Conservation (phyloP, 1,140 invertebrate genomes). For the Caligus rogercresseyi region DNA sequence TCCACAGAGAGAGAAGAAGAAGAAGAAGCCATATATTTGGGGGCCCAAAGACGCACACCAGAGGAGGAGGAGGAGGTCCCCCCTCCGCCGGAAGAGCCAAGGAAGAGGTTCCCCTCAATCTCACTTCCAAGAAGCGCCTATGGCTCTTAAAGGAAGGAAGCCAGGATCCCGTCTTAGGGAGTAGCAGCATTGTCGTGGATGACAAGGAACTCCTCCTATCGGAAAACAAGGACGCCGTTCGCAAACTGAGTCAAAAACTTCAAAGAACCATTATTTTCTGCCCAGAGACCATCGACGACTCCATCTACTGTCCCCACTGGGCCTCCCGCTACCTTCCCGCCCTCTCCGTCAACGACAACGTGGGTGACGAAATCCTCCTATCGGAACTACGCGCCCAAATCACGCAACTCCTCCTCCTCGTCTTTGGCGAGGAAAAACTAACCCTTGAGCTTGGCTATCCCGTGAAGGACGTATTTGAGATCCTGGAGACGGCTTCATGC, state of each 20-base stretch:
- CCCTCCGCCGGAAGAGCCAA: not conserved
- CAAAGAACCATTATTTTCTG: not conserved
- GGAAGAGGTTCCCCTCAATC: not conserved
- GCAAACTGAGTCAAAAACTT: not conserved
- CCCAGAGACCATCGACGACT: not conserved
- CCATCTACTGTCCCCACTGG: not conserved
- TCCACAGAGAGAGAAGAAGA: no score
- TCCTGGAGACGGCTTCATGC: not conserved
- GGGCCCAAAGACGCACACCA: not conserved
- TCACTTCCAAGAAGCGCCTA: not conserved
- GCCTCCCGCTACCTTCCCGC: not conserved
- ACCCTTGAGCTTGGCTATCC: not conserved
- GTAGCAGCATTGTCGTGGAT: not conserved
- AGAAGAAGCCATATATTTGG: no score
- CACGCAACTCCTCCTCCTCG: not conserved
- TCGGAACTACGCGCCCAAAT: not conserved
- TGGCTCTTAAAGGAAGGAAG: not conserved
- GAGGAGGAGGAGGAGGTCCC: not conserved
- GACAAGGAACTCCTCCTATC: no score
- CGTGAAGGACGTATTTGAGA: not conserved
- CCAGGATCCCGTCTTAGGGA: not conserved
- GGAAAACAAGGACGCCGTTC: not conserved
- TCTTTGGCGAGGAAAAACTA: not conserved
- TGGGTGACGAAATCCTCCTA: not conserved
- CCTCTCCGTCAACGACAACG: not conserved